These are phyloP conservation scores for Gibbula magus DNA, from an alignment of 2,888 invertebrate genomes.

Conservation along the genomic window DNA sequence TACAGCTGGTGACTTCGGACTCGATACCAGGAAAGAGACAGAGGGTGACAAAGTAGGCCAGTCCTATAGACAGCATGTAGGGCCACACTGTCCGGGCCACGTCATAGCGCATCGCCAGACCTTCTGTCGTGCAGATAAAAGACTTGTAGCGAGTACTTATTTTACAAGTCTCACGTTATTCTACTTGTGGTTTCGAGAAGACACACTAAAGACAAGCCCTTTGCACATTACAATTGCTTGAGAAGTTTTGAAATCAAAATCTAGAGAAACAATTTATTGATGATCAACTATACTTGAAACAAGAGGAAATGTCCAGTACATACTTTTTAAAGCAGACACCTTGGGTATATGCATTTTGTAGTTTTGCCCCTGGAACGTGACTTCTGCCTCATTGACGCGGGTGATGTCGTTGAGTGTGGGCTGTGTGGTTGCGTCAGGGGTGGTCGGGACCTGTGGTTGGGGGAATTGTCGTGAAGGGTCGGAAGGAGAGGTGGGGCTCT, in stretches of 20 bases:
- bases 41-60: constrained; percentile 92
- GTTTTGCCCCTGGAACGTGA: constrained; percentile 38
- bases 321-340: constrained; percentile 43
- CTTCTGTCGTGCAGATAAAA: constrained; percentile 78
- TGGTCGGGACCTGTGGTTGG: background rate
- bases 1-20: constrained; percentile 90
- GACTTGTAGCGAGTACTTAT: no score
- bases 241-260: no score
- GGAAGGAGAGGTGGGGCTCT: constrained; percentile 40
- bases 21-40: constrained; percentile 93
- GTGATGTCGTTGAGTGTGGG: constrained; percentile 30
- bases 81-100: constrained; percentile 91
- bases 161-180: no score
- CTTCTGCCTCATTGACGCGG: constrained; percentile 29
- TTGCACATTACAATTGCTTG: no score
- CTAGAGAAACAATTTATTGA: no score
- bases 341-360: constrained; percentile 40
- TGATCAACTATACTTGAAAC: no score
- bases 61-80: constrained; percentile 91
- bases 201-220: no score
- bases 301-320: no score
- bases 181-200: no score
- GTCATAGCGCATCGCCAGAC: constrained; percentile 84
- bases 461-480: constrained; percentile 2
- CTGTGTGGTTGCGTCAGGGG: background rate